Evolutionary conservation across 2,113 vertebrate species (phyloP).

Genomic region (Cyprinus carpio): DNA sequence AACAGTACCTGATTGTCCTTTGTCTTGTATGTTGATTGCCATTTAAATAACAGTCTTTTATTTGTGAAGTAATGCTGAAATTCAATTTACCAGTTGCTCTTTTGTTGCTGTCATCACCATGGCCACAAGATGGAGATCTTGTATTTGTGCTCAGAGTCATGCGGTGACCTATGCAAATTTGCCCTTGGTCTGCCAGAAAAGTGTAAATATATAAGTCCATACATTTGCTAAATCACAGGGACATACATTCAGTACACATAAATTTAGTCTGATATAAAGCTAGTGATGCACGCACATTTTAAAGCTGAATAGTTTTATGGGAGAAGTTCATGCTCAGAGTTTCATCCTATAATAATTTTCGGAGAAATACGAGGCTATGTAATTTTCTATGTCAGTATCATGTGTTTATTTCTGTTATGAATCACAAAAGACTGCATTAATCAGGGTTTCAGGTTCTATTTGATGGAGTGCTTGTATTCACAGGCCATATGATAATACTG

Average conservation of each 20-base stretch:
- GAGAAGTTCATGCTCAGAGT: background rate
- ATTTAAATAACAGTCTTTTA: background rate
- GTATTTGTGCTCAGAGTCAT: background rate
- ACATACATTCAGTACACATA: background rate
- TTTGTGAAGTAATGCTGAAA: background rate
- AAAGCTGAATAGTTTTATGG: background rate
- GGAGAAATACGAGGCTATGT: background rate
- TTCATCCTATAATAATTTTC: background rate
- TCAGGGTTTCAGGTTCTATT: slow-evolving; percentile 16
- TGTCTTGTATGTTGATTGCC: background rate
- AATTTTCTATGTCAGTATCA: background rate
- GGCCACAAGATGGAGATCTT: slow-evolving; percentile 42
- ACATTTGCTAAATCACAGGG: background rate
- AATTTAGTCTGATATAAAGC: background rate
- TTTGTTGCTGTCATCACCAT: background rate
- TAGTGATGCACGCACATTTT: background rate
- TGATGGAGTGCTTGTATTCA: background rate
- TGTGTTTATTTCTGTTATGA: background rate
- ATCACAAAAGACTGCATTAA: background rate
- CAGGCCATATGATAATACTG: slow-evolving; percentile 50
- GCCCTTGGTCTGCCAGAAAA: background rate
- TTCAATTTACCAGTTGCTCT: background rate
- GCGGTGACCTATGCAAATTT: background rate
- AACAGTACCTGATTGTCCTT: background rate
- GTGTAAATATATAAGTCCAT: background rate